Conservation (phyloP, 2,113 vertebrate genomes). For the Capreolus pygargus region DNA sequence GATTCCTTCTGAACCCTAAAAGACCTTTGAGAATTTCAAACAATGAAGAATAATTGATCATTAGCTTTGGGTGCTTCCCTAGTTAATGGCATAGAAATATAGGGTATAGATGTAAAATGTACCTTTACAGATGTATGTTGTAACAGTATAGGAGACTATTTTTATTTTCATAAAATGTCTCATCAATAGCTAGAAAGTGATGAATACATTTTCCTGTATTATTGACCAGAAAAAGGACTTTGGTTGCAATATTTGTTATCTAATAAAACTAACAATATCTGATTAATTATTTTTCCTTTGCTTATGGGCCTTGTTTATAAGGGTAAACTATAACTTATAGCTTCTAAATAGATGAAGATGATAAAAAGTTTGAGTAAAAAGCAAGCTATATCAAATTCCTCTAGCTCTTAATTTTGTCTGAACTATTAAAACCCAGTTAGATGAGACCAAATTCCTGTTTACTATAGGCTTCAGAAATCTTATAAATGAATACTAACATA, state of each 20-base stretch:
- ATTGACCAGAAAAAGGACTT: slow-evolving; percentile 14
- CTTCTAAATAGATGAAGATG: slow-evolving; percentile 24
- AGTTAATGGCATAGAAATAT: background rate
- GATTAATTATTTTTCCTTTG: slow-evolving; percentile 13
- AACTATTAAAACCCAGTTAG: slow-evolving; percentile 65
- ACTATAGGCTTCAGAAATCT: slow-evolving; percentile 38
- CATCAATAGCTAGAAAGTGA: background rate
- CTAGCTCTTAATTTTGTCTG: slow-evolving; percentile 42
- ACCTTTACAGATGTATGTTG: background rate
- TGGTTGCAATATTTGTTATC: slow-evolving; percentile 6
- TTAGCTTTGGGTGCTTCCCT: background rate
- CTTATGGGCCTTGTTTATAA: slow-evolving; percentile 32
- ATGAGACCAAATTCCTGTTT: slow-evolving; percentile 57
- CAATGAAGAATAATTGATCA: slow-evolving; percentile 30
- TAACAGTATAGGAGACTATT: background rate
- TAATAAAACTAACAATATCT: slow-evolving; percentile 50
- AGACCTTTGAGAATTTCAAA: slow-evolving; percentile 15
- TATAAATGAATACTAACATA: slow-evolving; percentile 54
- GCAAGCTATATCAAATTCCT: slow-evolving; percentile 58
- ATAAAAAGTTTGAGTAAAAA: slow-evolving; percentile 59
- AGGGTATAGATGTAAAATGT: background rate
- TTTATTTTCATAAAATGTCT: slow-evolving; percentile 45
- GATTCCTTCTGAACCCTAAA: background rate
- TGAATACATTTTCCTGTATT: background rate
- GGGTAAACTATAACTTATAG: slow-evolving; percentile 44